These are phyloP conservation scores for Gymnoscelis rufifasciata DNA, from an alignment of 2,888 invertebrate genomes.

Conservation along the genomic window DNA sequence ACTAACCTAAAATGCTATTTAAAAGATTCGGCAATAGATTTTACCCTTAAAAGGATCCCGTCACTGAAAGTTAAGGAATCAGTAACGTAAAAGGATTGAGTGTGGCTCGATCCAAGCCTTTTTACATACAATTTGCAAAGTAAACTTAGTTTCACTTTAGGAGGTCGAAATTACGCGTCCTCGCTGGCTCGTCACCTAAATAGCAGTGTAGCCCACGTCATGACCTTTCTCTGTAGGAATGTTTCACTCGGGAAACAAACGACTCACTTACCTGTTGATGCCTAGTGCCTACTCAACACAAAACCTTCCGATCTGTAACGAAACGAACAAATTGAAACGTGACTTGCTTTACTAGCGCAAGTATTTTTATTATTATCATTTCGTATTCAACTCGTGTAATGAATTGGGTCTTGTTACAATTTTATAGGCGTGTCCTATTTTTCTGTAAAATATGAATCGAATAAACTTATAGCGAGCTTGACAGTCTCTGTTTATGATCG, in stretches of 20 bases:
- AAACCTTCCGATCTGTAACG: conserved; percentile 45
- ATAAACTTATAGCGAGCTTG: conserved; percentile 23
- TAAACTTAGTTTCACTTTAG: conserved; percentile 12
- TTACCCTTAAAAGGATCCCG: background rate
- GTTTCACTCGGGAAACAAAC: conserved; percentile 59
- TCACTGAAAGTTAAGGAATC: background rate
- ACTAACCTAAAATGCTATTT: background rate
- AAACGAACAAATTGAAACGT: conserved; percentile 44
- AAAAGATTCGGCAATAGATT: background rate
- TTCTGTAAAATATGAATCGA: conserved; percentile 29
- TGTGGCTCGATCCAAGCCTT: background rate
- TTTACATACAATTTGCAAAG: conserved; percentile 7
- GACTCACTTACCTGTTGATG: conserved; percentile 72
- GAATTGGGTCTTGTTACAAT: conserved; percentile 37
- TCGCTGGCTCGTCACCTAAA: conserved; percentile 37
- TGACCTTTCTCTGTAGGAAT: conserved; percentile 51
- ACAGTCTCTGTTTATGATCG: conserved; percentile 5
- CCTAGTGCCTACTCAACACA: conserved; percentile 47
- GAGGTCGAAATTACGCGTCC: conserved; percentile 31
- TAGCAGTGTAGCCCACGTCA: conserved; percentile 40
- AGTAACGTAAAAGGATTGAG: conserved; percentile 1
- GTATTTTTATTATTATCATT: conserved; percentile 50
- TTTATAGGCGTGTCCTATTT: conserved; percentile 29
- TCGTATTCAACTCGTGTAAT: conserved; percentile 31
- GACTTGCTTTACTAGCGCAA: conserved; percentile 47